phyloP scores from a whole-genome alignment of 1,140 invertebrate genomes.

The Coenobita brevimanus region DNA sequence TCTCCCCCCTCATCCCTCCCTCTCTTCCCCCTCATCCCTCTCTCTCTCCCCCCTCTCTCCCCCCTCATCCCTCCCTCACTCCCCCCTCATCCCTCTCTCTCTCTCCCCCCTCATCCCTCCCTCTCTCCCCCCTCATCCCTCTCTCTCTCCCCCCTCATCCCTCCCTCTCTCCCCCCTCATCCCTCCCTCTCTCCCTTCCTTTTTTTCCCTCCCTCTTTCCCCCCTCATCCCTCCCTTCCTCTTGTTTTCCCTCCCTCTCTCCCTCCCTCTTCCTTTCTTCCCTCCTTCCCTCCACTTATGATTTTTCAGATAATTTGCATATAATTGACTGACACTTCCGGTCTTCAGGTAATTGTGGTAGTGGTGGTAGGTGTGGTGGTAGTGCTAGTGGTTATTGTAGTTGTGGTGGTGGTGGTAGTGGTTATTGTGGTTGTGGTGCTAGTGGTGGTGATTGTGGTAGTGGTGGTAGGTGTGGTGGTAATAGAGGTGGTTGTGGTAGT shows the following conservation, averaged over 20 bases:
- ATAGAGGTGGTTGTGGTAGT: too few relatives aligned
- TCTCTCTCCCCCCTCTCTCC: conserved; percentile 14
- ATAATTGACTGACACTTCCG: too few relatives aligned
- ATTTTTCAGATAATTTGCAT: too few relatives aligned
- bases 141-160: conserved; percentile 5
- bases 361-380: too few relatives aligned
- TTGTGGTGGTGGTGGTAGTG: too few relatives aligned
- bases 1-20: too few relatives aligned
- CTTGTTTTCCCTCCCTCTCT: background rate
- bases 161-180: background rate
- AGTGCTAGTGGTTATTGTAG: too few relatives aligned
- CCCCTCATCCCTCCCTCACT: background rate
- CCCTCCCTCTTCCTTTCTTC: background rate
- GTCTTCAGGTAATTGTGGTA: too few relatives aligned
- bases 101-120: background rate
- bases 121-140: background rate
- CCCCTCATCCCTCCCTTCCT: too few relatives aligned
- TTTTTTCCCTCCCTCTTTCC: background rate
- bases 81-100: conserved; percentile 2
- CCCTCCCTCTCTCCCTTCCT: background rate
- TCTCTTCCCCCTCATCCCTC: conserved; percentile 4
- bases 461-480: too few relatives aligned
- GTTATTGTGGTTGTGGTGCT: too few relatives aligned
- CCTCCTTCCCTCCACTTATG: background rate
- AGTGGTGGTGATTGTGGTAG: too few relatives aligned